Evolutionary conservation across 2,797 vertebrate species (phyloP), one percentile per base, ranked within the genome.

Genomic region (Arrhamphus sclerolepis): DNA sequence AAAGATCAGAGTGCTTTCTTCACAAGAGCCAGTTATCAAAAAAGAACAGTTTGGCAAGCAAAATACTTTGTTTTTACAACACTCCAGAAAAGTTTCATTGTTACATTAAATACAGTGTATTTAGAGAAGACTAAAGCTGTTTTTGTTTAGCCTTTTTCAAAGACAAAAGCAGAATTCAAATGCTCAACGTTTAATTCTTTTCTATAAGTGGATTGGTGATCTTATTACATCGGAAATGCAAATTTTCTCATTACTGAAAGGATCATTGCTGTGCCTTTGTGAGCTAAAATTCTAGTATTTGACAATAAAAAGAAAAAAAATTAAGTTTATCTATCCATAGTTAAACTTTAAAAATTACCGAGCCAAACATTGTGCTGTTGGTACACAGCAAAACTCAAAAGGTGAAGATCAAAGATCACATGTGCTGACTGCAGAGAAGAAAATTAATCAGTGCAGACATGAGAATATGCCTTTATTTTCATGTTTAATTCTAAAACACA

Each of bases 401-500:
- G 20, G 20, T 70, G 24, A 20, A 62, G 6, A 2, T 26, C 20
- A 55, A 20, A 70, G 9, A 78, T 69, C 50, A 62, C 44, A 79
- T 22, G 70, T 14, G 29, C 34, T 64, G 49, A 66, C 63, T 29
- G 56, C 14, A 63, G 1, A 16, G 49, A 52, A 31, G 49, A 56
- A 29, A 44, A 46, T 22, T 5, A 56, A 59, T 17, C 9, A 31
- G 5, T 34, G 1, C 39, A 49, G 28, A 72, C 63, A 29, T 60
- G 54, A 38, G 24, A 62, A 58, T 26, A 48, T 24, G 1, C 21
- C 57, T 85, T 82, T 69, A 78, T 78, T 82, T 75, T 66, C 17
- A 82, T 66, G 28, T 76, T 72, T 69, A 70, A 76, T 70, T 84
- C 52, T 43, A 68, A 76, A 78, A 71, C 18, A 55, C 54, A 66